Evolutionary conservation across 2,888 invertebrate species (phyloP).

Genomic region (Vannuccia rotundouncinata): DNA sequence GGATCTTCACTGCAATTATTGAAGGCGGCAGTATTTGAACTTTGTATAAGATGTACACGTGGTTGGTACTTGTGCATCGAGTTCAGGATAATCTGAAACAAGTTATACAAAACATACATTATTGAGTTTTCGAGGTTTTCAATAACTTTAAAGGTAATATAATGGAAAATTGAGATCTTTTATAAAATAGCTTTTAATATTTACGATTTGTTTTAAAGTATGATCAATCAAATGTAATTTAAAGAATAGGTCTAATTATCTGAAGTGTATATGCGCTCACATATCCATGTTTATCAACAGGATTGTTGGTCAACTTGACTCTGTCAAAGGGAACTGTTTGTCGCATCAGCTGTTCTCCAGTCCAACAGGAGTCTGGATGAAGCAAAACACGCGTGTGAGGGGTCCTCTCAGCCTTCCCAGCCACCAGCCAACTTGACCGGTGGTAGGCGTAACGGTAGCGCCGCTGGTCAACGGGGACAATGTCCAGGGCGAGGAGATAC

Average conservation of each 20-base stretch:
- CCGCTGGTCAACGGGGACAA: constrained; percentile 91
- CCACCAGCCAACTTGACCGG: constrained; percentile 92
- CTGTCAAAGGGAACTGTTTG: constrained; percentile 93
- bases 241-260: too few species aligned
- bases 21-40: neutral
- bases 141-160: too few species aligned
- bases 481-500: constrained; percentile 88
- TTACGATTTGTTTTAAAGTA: too few species aligned
- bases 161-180: too few species aligned
- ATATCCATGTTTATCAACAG: constrained; percentile 89
- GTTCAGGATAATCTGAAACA: constrained; percentile 72
- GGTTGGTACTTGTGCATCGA: constrained; percentile 96
- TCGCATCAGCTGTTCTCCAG: constrained; percentile 82
- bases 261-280: too few species aligned
- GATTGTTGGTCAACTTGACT: constrained; percentile 90
- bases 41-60: constrained; percentile 71
- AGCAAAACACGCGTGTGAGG: constrained; percentile 79
- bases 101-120: too few species aligned
- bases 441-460: constrained; percentile 89
- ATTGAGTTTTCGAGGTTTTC: too few species aligned
- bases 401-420: constrained; percentile 94
- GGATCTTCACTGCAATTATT: neutral
- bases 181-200: too few species aligned
- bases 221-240: too few species aligned
- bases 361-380: constrained; percentile 87